Evolutionary conservation across 2,113 vertebrate genomes (phyloP), one percentile per base, ranked within the genome.

Genomic region (Pelodiscus sinensis): DNA sequence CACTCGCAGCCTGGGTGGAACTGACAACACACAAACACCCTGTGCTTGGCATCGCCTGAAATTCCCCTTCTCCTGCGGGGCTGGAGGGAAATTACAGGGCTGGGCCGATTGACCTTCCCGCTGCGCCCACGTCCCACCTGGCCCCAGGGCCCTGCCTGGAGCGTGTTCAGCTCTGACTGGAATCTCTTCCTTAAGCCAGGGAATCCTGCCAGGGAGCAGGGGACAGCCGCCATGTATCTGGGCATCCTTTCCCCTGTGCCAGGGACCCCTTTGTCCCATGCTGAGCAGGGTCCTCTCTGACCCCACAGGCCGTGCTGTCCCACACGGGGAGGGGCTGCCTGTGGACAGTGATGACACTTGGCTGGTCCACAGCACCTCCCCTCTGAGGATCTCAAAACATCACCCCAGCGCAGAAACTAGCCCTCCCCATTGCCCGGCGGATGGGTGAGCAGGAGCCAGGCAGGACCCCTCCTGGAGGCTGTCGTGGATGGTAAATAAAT

Each of bases 21-120:
- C 97, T 98, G 97, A 93, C 94, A 89, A 62, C 94, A 96, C 90
- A 94, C 88, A 92, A 65, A 65, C 12, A 57, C 75, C 79, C 19
- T 86, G 68, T 15, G 16, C 44, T 50, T 0, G 27, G 9, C 0
- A 1, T 52, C 25, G 15, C 15, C 1, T 31, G 62, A 62, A 50
- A 78, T 78, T 78, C 62, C 31, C 62, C 62, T 51, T 51, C 15
- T 50, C 35, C 35, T 38, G 75, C 35, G 22, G 62, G 31, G 29
- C 27, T 15, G 15, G 13, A 62, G 27, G 60, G 12, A 62, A 15
- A 15, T 14, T 62, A 6, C 5, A 6, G 27, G 27, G 27, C 27
- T 62, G 60, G 27, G 29, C 27, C 31, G 7, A 65, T 29, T 3
- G 29, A 65, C 12, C 29, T 31, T 7, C 29, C 29, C 62, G 1